These are phyloP conservation scores for Rhabdornis inornatus DNA, from an alignment of 2,113 vertebrate species.

Conservation along the genomic window DNA sequence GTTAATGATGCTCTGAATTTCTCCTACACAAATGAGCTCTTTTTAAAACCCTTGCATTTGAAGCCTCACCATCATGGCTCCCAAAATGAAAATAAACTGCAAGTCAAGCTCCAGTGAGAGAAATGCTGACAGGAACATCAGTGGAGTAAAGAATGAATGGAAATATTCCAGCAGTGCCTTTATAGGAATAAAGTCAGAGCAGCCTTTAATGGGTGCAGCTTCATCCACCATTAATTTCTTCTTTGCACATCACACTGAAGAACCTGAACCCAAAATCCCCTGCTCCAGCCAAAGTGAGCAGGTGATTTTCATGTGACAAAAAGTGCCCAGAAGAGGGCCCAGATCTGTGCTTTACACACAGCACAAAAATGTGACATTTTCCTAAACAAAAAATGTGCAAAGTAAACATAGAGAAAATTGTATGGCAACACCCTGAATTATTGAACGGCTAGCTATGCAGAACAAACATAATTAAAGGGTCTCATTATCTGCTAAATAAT, in stretches of 20 bases:
- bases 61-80: neutral
- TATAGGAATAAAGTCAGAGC: neutral
- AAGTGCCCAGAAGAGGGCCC: neutral
- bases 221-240: neutral
- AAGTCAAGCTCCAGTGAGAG: neutral
- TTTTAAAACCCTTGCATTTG: rapidly evolving
- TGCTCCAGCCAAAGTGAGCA: rapidly evolving
- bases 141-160: rapidly evolving
- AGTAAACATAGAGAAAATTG: neutral
- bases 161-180: neutral
- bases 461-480: slow-evolving; percentile 64
- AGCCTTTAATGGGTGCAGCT: neutral
- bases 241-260: neutral
- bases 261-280: neutral
- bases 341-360: neutral
- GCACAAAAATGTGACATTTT: neutral
- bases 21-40: neutral
- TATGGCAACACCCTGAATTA: slow-evolving; percentile 22
- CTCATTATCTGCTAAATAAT: slow-evolving; percentile 64
- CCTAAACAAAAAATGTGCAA: neutral
- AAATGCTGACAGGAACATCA: neutral
- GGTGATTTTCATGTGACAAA: neutral
- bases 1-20: neutral
- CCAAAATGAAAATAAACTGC: neutral
- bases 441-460: slow-evolving; percentile 52